Evolutionary conservation across 1,140 invertebrate species (phyloP).

Genomic region (Euglossa dilemma): DNA sequence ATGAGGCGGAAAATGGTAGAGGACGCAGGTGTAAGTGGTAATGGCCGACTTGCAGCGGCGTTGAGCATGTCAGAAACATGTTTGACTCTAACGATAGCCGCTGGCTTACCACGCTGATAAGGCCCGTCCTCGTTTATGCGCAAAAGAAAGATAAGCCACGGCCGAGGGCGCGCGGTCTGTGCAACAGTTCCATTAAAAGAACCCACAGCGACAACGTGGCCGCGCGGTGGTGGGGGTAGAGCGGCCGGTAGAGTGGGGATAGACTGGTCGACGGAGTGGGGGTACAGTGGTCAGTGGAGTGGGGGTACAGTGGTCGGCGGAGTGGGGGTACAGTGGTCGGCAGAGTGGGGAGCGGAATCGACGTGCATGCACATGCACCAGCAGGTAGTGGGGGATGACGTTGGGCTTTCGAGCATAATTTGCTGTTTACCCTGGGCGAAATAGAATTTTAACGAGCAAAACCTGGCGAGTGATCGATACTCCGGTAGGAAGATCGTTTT

Average conservation of each 20-base stretch:
- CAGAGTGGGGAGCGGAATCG: neutral
- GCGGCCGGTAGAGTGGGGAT: neutral
- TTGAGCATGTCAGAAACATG: slow-evolving; percentile 42
- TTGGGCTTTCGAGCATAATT: neutral
- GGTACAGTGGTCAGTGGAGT: neutral
- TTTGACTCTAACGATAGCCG: slow-evolving; percentile 58
- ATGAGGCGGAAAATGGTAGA: slow-evolving; percentile 37
- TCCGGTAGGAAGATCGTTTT: neutral
- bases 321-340: no score
- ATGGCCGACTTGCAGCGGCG: slow-evolving; percentile 46
- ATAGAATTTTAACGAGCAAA: slow-evolving; percentile 35
- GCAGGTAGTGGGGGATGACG: neutral
- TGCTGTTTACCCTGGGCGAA: slow-evolving; percentile 5
- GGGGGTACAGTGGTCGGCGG: neutral
- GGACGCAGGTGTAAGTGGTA: slow-evolving; percentile 46
- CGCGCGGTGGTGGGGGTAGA: neutral
- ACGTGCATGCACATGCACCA: neutral
- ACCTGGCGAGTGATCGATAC: neutral
- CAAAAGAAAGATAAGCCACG: slow-evolving; percentile 58
- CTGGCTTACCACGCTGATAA: slow-evolving; percentile 54
- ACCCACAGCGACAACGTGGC: neutral
- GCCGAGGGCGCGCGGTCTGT: slow-evolving; percentile 18
- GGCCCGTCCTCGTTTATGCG: slow-evolving; percentile 48
- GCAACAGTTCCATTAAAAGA: slow-evolving; percentile 35
- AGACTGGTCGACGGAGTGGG: neutral